phyloP scores from a whole-genome alignment of 2,797 vertebrate genomes.

The Crocidura indochinensis region DNA sequence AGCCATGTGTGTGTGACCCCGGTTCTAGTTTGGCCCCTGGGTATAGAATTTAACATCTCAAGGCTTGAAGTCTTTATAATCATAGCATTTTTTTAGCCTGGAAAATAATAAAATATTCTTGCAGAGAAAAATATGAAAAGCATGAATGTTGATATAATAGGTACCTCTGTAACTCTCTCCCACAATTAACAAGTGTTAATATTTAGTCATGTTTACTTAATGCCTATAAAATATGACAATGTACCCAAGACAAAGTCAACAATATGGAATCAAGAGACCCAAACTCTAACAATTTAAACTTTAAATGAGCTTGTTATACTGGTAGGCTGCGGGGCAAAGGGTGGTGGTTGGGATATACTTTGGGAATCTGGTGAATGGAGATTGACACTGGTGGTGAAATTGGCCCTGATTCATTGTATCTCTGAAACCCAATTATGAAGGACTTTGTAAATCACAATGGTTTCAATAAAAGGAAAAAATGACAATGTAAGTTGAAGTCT shows the following conservation, averaged over 20 bases:
- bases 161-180: background rate
- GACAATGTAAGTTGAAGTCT: background rate
- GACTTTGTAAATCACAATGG: no score
- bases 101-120: constrained; percentile 29
- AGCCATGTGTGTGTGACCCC: background rate
- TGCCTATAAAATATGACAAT: background rate
- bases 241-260: no score
- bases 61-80: constrained; percentile 5
- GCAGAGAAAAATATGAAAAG: background rate
- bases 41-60: background rate
- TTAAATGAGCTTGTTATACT: no score
- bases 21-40: background rate
- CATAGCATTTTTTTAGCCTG: constrained; percentile 7
- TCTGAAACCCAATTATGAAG: no score
- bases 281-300: no score
- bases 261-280: no score
- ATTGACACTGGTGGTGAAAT: no score
- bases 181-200: background rate
- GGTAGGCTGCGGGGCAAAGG: no score
- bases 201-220: background rate
- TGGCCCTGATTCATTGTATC: no score
- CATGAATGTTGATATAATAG: background rate
- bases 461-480: background rate
- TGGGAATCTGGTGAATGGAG: no score
- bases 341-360: no score